These are phyloP conservation scores for Thamnophis sirtalis DNA, from an alignment of 2,113 vertebrate species.

Conservation along the genomic window DNA sequence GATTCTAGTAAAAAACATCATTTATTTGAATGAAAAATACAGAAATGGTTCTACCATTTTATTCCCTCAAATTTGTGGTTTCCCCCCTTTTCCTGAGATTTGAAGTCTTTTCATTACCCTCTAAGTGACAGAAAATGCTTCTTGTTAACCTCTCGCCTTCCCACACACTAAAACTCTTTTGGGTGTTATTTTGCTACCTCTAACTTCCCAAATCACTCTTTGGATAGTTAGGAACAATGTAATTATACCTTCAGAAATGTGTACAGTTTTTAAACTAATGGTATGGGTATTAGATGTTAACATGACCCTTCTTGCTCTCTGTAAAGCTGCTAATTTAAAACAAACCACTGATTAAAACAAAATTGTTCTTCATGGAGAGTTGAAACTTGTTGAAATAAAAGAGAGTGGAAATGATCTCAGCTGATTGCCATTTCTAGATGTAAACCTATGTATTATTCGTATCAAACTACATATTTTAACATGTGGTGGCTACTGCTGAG, in stretches of 20 bases:
- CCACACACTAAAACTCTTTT: neutral
- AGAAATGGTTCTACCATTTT: neutral
- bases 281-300: neutral
- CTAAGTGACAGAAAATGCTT: neutral
- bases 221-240: constrained; percentile 12
- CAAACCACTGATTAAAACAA: neutral
- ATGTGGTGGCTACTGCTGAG: neutral
- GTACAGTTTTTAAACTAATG: neutral
- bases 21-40: neutral
- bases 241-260: neutral
- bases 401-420: neutral
- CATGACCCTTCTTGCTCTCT: neutral
- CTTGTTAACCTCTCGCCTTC: neutral
- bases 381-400: neutral
- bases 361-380: neutral
- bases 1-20: neutral
- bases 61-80: neutral
- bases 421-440: neutral
- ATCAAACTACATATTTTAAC: neutral
- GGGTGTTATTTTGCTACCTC: neutral
- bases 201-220: neutral
- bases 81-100: neutral
- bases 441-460: neutral
- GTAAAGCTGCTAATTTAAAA: neutral
- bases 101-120: neutral